Percentiles rank a stretch among this genome's conserved stretches.
Conservation (phyloP, 2,113 vertebrate genomes). For the Hiodon tergisus region DNA sequence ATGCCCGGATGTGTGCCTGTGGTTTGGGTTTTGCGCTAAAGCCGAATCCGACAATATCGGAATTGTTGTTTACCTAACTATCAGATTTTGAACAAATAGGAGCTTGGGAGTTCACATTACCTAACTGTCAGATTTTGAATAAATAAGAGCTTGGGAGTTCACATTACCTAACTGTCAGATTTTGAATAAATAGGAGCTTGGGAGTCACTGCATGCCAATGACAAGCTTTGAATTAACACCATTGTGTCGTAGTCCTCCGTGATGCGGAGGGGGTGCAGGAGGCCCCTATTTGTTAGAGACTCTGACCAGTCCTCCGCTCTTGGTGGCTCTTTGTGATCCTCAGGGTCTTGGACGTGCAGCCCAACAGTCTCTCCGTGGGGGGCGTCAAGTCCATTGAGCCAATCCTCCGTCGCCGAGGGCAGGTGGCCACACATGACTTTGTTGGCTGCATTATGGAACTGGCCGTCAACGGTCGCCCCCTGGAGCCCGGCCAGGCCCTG, state of each 20-base stretch:
- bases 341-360: slow-evolving; percentile 92
- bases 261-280: not conserved
- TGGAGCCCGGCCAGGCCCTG: slow-evolving; percentile 91
- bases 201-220: not conserved
- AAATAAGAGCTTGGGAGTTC: too few relatives aligned
- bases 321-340: slow-evolving; percentile 21
- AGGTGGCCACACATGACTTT: slow-evolving; percentile 90
- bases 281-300: slow-evolving; percentile 8
- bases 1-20: too few relatives aligned
- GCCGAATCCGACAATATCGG: too few relatives aligned
- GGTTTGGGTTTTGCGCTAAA: too few relatives aligned
- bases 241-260: not conserved
- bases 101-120: not conserved
- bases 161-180: not conserved
- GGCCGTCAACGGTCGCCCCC: slow-evolving; percentile 88
- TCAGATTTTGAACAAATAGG: too few relatives aligned
- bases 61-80: too few relatives aligned
- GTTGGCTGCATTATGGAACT: slow-evolving; percentile 97
- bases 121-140: not conserved
- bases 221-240: not conserved
- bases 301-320: not conserved
- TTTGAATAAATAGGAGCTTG: not conserved
- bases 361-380: slow-evolving; percentile 86
- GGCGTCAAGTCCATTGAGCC: slow-evolving; percentile 81
- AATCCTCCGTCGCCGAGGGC: slow-evolving; percentile 80